These are phyloP conservation scores for Dascillus cervinus DNA, from an alignment of 2,888 invertebrate species.

Conservation along the genomic window DNA sequence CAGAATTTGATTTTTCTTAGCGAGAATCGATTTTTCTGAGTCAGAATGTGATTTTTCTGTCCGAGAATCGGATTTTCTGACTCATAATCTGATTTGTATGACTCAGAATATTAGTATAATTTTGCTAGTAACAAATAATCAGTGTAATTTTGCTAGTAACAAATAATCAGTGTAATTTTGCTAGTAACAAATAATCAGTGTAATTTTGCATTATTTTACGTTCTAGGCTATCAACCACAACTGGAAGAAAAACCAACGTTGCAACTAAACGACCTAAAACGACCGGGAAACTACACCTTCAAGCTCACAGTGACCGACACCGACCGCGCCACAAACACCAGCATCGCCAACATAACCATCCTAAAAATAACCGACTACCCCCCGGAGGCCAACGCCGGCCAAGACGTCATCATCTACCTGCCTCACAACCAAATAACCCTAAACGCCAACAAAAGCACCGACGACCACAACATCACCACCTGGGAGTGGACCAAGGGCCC, in stretches of 20 bases:
- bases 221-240: slow-evolving; percentile 67
- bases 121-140: too few relatives aligned
- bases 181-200: too few relatives aligned
- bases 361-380: slow-evolving; percentile 90
- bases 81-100: too few relatives aligned
- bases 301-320: slow-evolving; percentile 88
- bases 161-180: too few relatives aligned
- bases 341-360: slow-evolving; percentile 82
- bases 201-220: too few relatives aligned
- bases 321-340: slow-evolving; percentile 77
- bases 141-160: too few relatives aligned
- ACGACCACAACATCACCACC: slow-evolving; percentile 85
- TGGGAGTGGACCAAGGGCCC: slow-evolving; percentile 96
- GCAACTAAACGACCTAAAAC: slow-evolving; percentile 72
- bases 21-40: too few relatives aligned
- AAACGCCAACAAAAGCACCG: slow-evolving; percentile 85
- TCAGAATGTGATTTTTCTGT: too few relatives aligned
- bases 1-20: too few relatives aligned
- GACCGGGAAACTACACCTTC: slow-evolving; percentile 85
- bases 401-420: slow-evolving; percentile 82
- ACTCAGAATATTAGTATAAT: too few relatives aligned
- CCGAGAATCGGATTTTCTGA: too few relatives aligned
- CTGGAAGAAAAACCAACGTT: slow-evolving; percentile 74
- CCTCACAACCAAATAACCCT: slow-evolving; percentile 69
- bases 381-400: slow-evolving; percentile 89